Evolutionary conservation across 2,797 vertebrate species (phyloP).

Genomic region (Carapus acus): DNA sequence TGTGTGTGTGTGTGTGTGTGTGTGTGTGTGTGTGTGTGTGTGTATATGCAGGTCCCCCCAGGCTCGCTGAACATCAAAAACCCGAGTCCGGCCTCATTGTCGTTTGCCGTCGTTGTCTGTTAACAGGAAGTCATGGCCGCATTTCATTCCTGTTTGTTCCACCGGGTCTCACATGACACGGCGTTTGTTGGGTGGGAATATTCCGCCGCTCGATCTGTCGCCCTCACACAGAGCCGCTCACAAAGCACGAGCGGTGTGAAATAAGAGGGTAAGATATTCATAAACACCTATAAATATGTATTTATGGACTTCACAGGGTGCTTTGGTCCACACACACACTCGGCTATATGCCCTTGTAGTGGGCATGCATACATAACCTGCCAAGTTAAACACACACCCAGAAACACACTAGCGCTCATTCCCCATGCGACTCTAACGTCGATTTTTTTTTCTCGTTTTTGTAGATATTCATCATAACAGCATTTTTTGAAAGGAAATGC

Average conservation of each 20-base stretch:
- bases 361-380: slow-evolving; percentile 24
- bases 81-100: too few species aligned
- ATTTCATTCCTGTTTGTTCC: slow-evolving; percentile 9
- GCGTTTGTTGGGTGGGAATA: slow-evolving; percentile 24
- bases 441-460: slow-evolving; percentile 13
- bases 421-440: not conserved
- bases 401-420: too few species aligned
- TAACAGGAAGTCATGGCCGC: too few species aligned
- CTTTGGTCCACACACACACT: slow-evolving; percentile 22
- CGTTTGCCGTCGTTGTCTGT: too few species aligned
- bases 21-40: too few species aligned
- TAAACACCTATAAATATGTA: slow-evolving; percentile 33
- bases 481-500: slow-evolving; percentile 35
- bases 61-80: too few species aligned
- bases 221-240: slow-evolving; percentile 22
- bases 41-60: too few species aligned
- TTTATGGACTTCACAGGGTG: slow-evolving; percentile 12
- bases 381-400: too few species aligned
- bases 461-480: slow-evolving; percentile 27
- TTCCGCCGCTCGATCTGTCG: slow-evolving; percentile 32
- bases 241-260: slow-evolving; percentile 9
- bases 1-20: too few species aligned
- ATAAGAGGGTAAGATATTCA: slow-evolving; percentile 20
- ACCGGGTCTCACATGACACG: slow-evolving; percentile 28
- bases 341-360: slow-evolving; percentile 11